Conservation (phyloP, 2,797 vertebrate species). For the Thaleichthys pacificus region DNA sequence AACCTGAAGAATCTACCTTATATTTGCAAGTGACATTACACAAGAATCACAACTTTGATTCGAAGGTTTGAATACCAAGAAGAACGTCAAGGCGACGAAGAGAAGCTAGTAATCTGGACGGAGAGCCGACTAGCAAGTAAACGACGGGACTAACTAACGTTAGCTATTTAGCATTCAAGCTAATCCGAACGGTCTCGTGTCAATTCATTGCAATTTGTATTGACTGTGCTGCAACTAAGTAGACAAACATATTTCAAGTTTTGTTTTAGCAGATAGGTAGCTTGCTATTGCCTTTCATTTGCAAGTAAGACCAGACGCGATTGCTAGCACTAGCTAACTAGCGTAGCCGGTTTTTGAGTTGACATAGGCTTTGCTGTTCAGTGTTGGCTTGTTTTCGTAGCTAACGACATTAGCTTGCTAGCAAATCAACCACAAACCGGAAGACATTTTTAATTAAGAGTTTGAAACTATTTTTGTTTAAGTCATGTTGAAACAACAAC, state of each 20-base stretch:
- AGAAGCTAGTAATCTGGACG: slow-evolving; percentile 61
- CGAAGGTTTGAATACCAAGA: slow-evolving; percentile 46
- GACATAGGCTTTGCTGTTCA: slow-evolving; percentile 52
- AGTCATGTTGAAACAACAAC: slow-evolving; percentile 78
- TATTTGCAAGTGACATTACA: slow-evolving; percentile 56
- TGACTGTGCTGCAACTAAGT: background rate
- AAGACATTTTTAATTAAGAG: slow-evolving; percentile 15
- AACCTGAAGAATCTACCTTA: slow-evolving; percentile 57
- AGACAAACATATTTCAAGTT: slow-evolving; percentile 5
- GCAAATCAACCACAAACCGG: background rate
- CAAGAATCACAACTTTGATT: slow-evolving; percentile 23
- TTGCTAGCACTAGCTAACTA: slow-evolving; percentile 42
- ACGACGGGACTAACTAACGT: slow-evolving; percentile 61
- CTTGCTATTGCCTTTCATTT: background rate
- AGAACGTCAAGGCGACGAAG: slow-evolving; percentile 46
- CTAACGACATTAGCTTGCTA: slow-evolving; percentile 42
- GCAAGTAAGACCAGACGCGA: slow-evolving; percentile 57
- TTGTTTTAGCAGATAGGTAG: slow-evolving; percentile 1
- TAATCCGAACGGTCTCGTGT: slow-evolving; percentile 53
- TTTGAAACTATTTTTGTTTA: slow-evolving; percentile 6
- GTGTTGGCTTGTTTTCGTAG: slow-evolving; percentile 42
- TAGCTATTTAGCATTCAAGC: slow-evolving; percentile 35
- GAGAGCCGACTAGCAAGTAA: slow-evolving; percentile 62
- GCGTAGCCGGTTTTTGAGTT: slow-evolving; percentile 61
- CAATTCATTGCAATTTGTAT: background rate